These are phyloP conservation scores for Anagyrus pseudococci DNA, from an alignment of 2,888 invertebrate genomes.

Conservation along the genomic window DNA sequence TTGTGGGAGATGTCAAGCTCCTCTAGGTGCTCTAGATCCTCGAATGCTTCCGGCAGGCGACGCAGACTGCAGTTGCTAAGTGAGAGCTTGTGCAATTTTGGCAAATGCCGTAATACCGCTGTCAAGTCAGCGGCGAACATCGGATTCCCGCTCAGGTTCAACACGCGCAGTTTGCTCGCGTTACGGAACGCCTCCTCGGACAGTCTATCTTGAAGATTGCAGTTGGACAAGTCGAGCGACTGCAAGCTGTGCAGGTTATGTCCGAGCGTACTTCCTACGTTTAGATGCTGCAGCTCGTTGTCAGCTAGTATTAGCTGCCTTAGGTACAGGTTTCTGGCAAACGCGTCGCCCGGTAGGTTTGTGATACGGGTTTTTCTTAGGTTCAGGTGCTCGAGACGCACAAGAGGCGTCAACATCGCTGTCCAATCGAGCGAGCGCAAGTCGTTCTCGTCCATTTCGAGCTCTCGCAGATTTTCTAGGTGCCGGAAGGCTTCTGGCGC, in stretches of 20 bases:
- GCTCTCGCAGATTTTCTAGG: conserved; percentile 69
- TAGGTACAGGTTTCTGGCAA: conserved; percentile 71
- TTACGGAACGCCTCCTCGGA: conserved; percentile 75
- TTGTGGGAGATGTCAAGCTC: conserved; percentile 76
- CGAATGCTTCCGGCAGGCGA: conserved; percentile 72
- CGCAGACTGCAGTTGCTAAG: conserved; percentile 72
- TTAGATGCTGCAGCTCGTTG: conserved; percentile 71
- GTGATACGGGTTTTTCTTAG: conserved; percentile 69
- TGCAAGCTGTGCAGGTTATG: conserved; percentile 72
- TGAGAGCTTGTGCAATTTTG: conserved; percentile 71
- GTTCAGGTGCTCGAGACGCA: conserved; percentile 70
- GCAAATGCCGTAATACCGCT: conserved; percentile 71
- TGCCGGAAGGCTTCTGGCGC: conserved; percentile 66
- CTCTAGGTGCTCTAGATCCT: conserved; percentile 70
- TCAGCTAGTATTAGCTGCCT: conserved; percentile 70
- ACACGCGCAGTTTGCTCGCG: conserved; percentile 70
- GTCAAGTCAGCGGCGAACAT: conserved; percentile 73
- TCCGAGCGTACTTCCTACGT: conserved; percentile 71
- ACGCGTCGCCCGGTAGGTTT: conserved; percentile 70
- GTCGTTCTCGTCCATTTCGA: conserved; percentile 71
- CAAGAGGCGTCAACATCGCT: conserved; percentile 67
- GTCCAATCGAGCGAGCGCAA: conserved; percentile 69
- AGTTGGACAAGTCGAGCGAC: conserved; percentile 72
- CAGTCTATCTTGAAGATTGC: conserved; percentile 71
- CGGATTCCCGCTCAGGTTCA: conserved; percentile 73